Conservation (phyloP, 2,888 invertebrate genomes). For the Synergus japonicus region DNA sequence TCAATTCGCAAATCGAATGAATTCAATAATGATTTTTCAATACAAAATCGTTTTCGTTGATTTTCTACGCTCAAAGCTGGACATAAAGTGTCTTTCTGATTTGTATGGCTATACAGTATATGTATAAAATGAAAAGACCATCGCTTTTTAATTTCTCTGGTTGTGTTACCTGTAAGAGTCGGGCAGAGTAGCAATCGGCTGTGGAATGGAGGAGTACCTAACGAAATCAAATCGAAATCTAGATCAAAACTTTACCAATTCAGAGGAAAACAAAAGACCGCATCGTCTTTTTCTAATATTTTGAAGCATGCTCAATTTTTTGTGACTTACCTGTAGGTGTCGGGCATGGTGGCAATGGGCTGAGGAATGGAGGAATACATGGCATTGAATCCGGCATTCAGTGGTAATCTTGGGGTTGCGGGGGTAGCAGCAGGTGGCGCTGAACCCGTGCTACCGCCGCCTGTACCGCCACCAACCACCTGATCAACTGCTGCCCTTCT, state of each 20-base stretch:
- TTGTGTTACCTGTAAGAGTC: slow-evolving; percentile 40
- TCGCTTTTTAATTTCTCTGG: slow-evolving; percentile 8
- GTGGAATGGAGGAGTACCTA: slow-evolving; percentile 41
- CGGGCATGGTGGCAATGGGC: slow-evolving; percentile 95
- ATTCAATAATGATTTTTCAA: no score
- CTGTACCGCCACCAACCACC: slow-evolving; percentile 73
- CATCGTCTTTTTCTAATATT: slow-evolving; percentile 14
- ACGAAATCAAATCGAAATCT: slow-evolving; percentile 39
- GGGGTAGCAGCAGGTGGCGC: slow-evolving; percentile 79
- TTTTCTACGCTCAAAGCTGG: no score
- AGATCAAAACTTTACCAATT: slow-evolving; percentile 35
- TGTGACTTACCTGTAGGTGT: slow-evolving; percentile 85
- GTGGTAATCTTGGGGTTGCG: slow-evolving; percentile 82
- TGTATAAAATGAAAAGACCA: background rate
- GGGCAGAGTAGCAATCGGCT: slow-evolving; percentile 38
- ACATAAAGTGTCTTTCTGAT: no score
- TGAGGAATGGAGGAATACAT: slow-evolving; percentile 98
- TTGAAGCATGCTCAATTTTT: background rate
- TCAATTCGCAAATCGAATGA: no score
- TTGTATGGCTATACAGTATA: background rate
- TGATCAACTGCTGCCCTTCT: slow-evolving; percentile 83
- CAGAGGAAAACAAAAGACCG: background rate
- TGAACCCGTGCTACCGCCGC: slow-evolving; percentile 76
- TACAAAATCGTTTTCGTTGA: no score
- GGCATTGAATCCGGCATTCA: slow-evolving; percentile 93